Base-by-base conservation (phyloP, 2,797 vertebrate species). In the Steatocranus sp. region DNA sequence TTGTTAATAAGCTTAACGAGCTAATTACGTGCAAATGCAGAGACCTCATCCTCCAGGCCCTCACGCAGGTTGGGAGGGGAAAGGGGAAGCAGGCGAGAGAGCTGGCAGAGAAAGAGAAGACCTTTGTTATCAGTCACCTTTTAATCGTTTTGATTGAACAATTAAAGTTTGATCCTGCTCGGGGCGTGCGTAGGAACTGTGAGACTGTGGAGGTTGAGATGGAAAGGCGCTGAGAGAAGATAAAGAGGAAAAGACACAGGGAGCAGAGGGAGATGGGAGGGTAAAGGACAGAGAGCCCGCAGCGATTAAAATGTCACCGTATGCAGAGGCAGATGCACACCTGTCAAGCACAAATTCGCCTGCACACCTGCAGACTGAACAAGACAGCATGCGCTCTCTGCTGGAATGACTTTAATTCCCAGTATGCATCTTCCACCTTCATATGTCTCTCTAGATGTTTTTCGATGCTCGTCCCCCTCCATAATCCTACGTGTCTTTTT, bases 1-100 rank as follows among this genome's bases (percentile, higher is more conserved):
- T 82, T 89, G 82, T 92, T 95, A 95, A 95, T 63, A 27, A 92
- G 87, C 87, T 76, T 94, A 94, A 95, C 20, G 66, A 92, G 89
- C 85, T 92, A 93, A 95, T 95, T 94, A 94, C 87, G 91, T 87
- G 90, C 88, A 83, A 81, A 87, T 86, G 84, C 82, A 84, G 82
- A 86, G 77, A 80, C 75, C 86, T 91, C 87, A 58, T 90, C 89
- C 85, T 94, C 81, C 76, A 68, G 91, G 91, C 88, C 87, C 51
- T 54, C 20, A 27, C 78, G 70, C 14, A 49, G 51, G 56, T 30
- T 63, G 89, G 92, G 85, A 78, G 89, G 79, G 86, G 86, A 82
- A 11, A 74, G n/a, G 17, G 30, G 25, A 75, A 43, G 23, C 48
- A 77, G 25, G 73, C 20, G 73, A 78, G 58, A 76, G 23, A 68